Evolutionary conservation across 2,888 invertebrate genomes (phyloP), one percentile per base, ranked within the genome.

Genomic region (Ormyrus nitidulus): DNA sequence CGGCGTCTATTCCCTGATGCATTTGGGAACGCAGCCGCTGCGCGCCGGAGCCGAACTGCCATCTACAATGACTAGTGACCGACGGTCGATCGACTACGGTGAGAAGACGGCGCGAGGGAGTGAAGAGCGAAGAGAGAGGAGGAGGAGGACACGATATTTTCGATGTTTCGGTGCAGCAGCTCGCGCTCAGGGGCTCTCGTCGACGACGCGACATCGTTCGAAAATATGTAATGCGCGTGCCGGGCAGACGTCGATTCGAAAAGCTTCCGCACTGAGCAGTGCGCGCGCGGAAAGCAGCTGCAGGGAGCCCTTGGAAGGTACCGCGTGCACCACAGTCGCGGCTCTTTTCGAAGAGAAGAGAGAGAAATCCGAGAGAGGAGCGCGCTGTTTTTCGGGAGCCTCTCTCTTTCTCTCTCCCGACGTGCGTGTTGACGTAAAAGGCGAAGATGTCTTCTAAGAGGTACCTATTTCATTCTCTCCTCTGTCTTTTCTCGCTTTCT

Each of bases 371-470:
- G 84, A 83, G 84, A 34, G 34, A 34, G 34, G 34, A 34, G 34
- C 34, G 34, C 85, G 88, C 85, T 85, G 86, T 34, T 34, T 34
- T 34, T 34, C 34, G 34, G 34, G 34, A 34, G 34, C 34, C 34
- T 34, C 34, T 34, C 34, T 34, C 34, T 34, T 34, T 34, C 34
- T 34, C 19, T 86, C 84, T 77, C 44, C 53, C 65, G 77, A 59
- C 70, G 65, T 83, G 81, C 83, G 84, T 84, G 82, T 85, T 85
- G 83, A 82, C 84, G 85, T 84, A 86, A 84, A 86, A 86, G 77
- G 85, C 87, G 87, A 90, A 89, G 87, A 90, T 90, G 90, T 90
- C 90, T 88, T 90, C 90, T 85, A 90, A 90, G 85, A 90, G 90
- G 90, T 90, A 89, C 84, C 86, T 84, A 84, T 4, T 34, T 34